Evolutionary conservation across 2,888 invertebrate genomes (phyloP), one percentile per base, ranked within the genome.

Genomic region (Eilema sororculum): DNA sequence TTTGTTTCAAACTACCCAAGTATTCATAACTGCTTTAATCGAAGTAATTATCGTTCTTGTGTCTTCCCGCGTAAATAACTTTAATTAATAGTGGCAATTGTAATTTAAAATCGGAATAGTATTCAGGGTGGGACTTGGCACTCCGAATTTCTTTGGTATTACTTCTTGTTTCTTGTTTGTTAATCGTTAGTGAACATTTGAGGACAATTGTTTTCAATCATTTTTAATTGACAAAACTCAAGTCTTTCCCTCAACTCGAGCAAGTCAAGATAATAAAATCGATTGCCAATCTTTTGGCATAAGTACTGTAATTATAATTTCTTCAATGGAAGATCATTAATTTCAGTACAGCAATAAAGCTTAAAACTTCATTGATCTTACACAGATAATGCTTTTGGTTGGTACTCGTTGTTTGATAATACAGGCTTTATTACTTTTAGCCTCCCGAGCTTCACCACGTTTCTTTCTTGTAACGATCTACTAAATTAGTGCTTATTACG

Each of bases 1-100:
- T 92, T 90, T 90, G 91, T 91, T 89, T 87, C 87, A 89, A 88
- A 90, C 87, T 87, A 88, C 84, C 80, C 83, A 81, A 84, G 84
- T 84, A 87, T 87, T 87, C 86, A 87, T 89, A 87, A 87, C 86
- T 86, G 86, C 82, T 85, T 74, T 88, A 88, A 90, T 89, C 85
- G 86, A 86, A 90, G 88, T 52, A 52, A 52, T 52, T 87, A 87
- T 82, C 80, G 84, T 80, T 81, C 28, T 84, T 78, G 80, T 84
- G 80, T 85, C 80, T 84, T 82, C 74, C 77, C 73, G 78, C 75
- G 75, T 78, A 73, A 80, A 78, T 78, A 76, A 78, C 62, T 41
- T 71, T 46, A 20, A 52, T 52, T n/a, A 52, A 52, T 52, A 52
- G 52, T n/a, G 52, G 52, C 52, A 52, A 52, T 52, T 52, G 52